phyloP scores from a whole-genome alignment of 2,888 invertebrate genomes.

The Corbicula japonica region DNA sequence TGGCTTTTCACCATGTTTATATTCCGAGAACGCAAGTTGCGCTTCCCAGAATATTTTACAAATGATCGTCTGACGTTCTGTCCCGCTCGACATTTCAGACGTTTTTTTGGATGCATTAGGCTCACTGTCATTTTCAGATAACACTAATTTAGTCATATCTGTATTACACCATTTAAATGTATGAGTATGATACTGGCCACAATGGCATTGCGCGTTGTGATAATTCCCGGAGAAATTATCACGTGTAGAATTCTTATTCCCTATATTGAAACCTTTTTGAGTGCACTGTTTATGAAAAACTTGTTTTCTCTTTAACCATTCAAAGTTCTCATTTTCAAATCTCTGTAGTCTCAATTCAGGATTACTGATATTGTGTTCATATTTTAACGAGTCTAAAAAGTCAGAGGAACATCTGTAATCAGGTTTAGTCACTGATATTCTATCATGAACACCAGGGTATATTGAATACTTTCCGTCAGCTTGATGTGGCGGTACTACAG shows the following conservation, averaged over 20 bases:
- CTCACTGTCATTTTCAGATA: too few species aligned
- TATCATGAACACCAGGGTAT: constrained; percentile 22
- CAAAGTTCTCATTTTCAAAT: constrained; percentile 11
- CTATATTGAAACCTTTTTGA: not conserved
- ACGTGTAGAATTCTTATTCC: not conserved
- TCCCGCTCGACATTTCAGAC: too few species aligned
- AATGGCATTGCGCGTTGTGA: constrained; percentile 36
- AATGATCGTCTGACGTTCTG: constrained; percentile 63
- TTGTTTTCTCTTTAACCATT: constrained; percentile 29
- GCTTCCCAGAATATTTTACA: constrained; percentile 81
- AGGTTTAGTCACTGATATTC: not conserved
- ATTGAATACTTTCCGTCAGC: constrained; percentile 24
- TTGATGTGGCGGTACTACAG: constrained; percentile 37
- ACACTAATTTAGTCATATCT: not conserved
- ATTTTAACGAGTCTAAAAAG: constrained; percentile 38
- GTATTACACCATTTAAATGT: constrained; percentile 13
- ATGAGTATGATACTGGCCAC: constrained; percentile 54
- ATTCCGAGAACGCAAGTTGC: constrained; percentile 73
- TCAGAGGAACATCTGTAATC: too few species aligned
- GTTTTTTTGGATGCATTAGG: too few species aligned
- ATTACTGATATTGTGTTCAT: constrained; percentile 59
- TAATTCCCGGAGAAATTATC: constrained; percentile 8
- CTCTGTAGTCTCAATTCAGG: constrained; percentile 41
- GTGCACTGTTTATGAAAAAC: not conserved
- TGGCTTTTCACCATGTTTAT: constrained; percentile 69